phyloP scores from a whole-genome alignment of 53 echinoderm and acorn worm species.

The Echinarachnius parma region DNA sequence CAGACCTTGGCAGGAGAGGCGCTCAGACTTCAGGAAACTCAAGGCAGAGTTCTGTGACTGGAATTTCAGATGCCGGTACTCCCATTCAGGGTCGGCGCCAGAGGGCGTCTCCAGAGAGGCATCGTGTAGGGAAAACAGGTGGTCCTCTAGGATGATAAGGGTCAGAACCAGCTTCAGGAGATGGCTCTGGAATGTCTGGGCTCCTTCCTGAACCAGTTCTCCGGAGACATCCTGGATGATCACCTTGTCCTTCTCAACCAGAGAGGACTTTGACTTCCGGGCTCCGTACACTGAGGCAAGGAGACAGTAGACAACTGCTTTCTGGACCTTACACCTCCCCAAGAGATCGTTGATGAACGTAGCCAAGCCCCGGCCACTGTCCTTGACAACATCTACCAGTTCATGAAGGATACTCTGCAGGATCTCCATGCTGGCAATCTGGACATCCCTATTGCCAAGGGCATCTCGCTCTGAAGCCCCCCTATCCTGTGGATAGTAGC shows the following conservation, averaged over 20 bases:
- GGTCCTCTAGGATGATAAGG: conserved; percentile 93
- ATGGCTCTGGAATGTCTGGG: conserved; percentile 95
- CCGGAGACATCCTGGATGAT: conserved; percentile 72
- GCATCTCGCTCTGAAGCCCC: conserved; percentile 74
- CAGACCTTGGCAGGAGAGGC: conserved; percentile 82
- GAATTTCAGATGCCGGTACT: conserved; percentile 80
- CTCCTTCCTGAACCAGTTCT: conserved; percentile 70
- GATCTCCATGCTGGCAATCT: conserved; percentile 96
- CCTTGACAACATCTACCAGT: conserved; percentile 83
- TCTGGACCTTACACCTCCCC: conserved; percentile 91
- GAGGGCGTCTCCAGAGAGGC: conserved; percentile 50
- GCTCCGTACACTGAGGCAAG: conserved; percentile 91
- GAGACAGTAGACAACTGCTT: conserved; percentile 87
- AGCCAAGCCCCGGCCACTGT: conserved; percentile 80
- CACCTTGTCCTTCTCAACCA: conserved; percentile 52
- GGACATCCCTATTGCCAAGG: conserved; percentile 86
- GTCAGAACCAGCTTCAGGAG: conserved; percentile 81
- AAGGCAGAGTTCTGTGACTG: conserved; percentile 72
- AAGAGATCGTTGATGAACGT: conserved; percentile 95
- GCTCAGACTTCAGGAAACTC: conserved; percentile 76
- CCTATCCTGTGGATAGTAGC: conserved; percentile 80
- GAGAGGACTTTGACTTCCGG: conserved; percentile 24
- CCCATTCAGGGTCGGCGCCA: conserved; percentile 71
- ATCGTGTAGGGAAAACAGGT: conserved; percentile 82
- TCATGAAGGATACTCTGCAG: conserved; percentile 71